Evolutionary conservation across 2,113 vertebrate species (phyloP).

Genomic region (Galbula dea): DNA sequence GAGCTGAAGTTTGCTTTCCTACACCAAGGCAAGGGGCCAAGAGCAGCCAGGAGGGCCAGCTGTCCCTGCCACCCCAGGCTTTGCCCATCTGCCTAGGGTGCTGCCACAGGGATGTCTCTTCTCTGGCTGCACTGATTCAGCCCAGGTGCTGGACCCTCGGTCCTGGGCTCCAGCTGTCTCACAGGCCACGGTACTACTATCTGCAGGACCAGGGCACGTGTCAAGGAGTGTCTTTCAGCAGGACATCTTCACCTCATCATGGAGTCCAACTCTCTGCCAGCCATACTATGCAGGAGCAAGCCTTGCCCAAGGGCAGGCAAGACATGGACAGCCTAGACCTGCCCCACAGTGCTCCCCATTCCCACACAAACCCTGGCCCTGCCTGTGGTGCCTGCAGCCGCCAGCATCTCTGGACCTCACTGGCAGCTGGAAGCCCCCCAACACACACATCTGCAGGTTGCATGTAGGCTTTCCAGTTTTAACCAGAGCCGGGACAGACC

Average conservation of each 20-base stretch:
- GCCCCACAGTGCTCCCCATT: neutral
- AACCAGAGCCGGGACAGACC: neutral
- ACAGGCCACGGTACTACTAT: neutral
- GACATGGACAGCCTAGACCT: accelerated
- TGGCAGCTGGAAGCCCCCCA: neutral
- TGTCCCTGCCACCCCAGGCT: neutral
- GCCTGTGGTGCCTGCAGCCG: neutral
- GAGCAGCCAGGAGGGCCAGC: neutral
- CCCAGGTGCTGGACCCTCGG: neutral
- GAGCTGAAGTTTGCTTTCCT: conserved; percentile 5
- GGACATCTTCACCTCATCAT: neutral
- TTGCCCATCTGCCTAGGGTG: neutral
- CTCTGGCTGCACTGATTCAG: neutral
- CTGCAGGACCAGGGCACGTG: neutral
- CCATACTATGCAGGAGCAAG: neutral
- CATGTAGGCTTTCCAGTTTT: neutral
- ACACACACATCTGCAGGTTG: too few species aligned
- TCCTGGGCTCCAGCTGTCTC: neutral
- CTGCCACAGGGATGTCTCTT: neutral
- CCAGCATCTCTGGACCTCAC: neutral
- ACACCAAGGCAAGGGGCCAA: neutral
- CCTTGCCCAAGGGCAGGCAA: neutral
- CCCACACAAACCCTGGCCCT: neutral
- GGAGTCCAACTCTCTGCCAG: neutral
- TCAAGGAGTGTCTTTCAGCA: neutral